Evolutionary conservation across 2,113 vertebrate genomes (phyloP), one percentile per base, ranked within the genome.

Genomic region (Sturnira hondurensis): DNA sequence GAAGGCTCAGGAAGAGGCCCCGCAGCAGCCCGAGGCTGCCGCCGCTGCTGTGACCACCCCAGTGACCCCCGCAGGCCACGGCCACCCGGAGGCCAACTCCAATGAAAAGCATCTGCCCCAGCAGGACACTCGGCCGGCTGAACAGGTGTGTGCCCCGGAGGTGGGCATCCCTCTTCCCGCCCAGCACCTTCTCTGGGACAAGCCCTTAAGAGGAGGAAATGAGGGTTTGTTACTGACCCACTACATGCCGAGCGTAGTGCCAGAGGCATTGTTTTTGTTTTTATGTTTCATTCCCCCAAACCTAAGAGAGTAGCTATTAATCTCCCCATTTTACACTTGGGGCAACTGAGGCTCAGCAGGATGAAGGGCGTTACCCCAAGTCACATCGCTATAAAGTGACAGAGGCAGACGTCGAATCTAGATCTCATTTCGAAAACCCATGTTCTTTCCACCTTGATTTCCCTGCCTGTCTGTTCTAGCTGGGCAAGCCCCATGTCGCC

Each of bases 111-210:
- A 95, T 0, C 94, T 41, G 33, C 94, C 96, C 14, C 98, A 98
- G 89, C 61, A 98, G 3, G 99, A 99, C 74, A 86, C 96, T 91
- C 99, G 98, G 97, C 99, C 98, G 96, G 97, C 90, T 10, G 99
- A 99, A 97, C 99, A 98, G 98, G 99, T 99, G 89, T 97, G 98
- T 96, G 33, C 36, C 17, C 0, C 3, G 36, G 47, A 26, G 28
- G 1, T 7, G 36, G 41, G 67, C 9, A 3, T 22, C 74, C 43
- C 47, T 82, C 50, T 31, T 50, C 86, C 78, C 26, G 31, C 38
- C 92, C 38, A 52, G 45, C 52, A 24, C 3, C 36, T 73, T 36
- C 20, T 90, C 63, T 10, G 9, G 38, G 58, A 45, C 77, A 20
- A 4, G 31, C 61, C 67, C 73, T 52, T 56, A 36, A 33, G 67